These are phyloP conservation scores for Leptinotarsa lineolata DNA, from an alignment of 1,140 invertebrate species.

Conservation along the genomic window DNA sequence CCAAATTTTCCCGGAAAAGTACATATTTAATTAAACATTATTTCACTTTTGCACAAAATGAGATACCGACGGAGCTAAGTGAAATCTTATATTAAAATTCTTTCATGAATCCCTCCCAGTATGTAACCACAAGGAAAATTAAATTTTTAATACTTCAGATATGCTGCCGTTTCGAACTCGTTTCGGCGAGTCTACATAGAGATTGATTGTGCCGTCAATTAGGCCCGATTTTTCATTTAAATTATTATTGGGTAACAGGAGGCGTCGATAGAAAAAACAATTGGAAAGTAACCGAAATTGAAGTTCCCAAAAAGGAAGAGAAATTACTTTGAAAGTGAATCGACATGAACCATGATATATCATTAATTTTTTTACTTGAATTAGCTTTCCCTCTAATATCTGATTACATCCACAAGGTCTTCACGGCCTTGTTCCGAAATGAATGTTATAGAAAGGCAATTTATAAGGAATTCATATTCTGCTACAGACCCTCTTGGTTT, in stretches of 20 bases:
- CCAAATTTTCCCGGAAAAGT: not conserved
- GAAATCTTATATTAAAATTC: conserved; percentile 23
- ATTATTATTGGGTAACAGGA: not conserved
- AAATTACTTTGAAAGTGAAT: not conserved
- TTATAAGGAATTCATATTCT: no score
- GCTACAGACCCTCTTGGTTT: no score
- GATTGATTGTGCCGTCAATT: not conserved
- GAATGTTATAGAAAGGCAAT: no score
- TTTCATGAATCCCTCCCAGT: conserved; percentile 12
- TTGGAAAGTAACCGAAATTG: not conserved
- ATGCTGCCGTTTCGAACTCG: conserved; percentile 2
- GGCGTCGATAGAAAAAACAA: conserved; percentile 4
- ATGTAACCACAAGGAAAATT: conserved; percentile 20
- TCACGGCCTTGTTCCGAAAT: not conserved
- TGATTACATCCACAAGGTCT: not conserved
- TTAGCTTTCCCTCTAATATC: no score
- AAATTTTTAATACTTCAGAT: conserved; percentile 10
- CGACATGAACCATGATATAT: not conserved
- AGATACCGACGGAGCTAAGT: conserved; percentile 12
- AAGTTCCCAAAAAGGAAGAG: not conserved
- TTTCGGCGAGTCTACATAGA: not conserved
- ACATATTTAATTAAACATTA: conserved; percentile 17
- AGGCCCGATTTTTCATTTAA: not conserved
- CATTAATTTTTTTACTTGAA: no score
- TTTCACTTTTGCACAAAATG: not conserved